Evolutionary conservation across 2,888 invertebrate species (phyloP).

Genomic region (Drosophila robusta): DNA sequence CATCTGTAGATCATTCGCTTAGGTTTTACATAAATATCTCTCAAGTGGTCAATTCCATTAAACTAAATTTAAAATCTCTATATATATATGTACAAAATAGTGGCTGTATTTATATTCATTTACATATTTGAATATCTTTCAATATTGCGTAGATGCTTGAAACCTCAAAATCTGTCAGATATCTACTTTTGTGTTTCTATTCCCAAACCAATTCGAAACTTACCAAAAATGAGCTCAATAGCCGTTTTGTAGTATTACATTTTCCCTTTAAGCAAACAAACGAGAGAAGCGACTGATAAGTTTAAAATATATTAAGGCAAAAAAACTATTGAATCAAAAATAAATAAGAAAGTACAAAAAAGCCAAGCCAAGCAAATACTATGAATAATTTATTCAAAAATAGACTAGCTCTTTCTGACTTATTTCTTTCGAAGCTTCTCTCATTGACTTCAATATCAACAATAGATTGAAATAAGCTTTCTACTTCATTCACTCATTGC

Average conservation of each 20-base stretch:
- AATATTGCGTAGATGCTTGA: not conserved
- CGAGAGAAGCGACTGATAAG: not conserved
- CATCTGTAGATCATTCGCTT: constrained; percentile 19
- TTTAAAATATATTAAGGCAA: not conserved
- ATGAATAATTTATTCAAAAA: not conserved
- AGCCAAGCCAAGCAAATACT: not conserved
- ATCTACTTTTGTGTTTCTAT: not conserved
- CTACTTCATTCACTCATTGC: not conserved
- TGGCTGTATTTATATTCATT: not conserved
- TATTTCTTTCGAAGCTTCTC: constrained; percentile 8
- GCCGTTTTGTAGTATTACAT: too few relatives aligned
- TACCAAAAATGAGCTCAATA: too few relatives aligned
- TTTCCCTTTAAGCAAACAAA: too few relatives aligned
- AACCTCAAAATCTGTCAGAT: not conserved
- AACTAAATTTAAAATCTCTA: not conserved
- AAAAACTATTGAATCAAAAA: too few relatives aligned
- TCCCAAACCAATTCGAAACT: not conserved
- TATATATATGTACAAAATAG: not conserved
- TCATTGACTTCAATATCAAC: not conserved
- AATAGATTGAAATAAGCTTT: too few relatives aligned
- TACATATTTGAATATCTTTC: constrained; percentile 3
- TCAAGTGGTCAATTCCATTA: not conserved
- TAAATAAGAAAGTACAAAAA: not conserved
- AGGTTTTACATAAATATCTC: not conserved
- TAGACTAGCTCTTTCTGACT: not conserved